Conservation (phyloP, 1,140 invertebrate genomes). For the Bombus superbus region DNA sequence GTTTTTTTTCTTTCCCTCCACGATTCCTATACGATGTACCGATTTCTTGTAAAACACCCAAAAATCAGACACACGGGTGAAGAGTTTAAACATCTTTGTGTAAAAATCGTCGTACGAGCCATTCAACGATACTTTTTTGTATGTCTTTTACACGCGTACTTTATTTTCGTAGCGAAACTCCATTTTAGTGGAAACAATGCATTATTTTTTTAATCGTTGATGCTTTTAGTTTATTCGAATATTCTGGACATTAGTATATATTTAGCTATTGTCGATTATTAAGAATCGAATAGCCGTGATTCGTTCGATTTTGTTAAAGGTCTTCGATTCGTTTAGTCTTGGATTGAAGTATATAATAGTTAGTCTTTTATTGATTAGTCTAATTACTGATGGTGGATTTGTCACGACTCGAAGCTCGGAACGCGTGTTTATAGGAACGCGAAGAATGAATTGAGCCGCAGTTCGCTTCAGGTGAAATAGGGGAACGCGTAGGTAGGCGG, state of each 20-base stretch:
- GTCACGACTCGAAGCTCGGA: not conserved
- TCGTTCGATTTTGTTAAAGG: not conserved
- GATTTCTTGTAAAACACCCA: slow-evolving; percentile 70
- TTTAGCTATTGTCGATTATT: not conserved
- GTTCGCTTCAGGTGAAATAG: slow-evolving; percentile 42
- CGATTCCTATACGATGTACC: slow-evolving; percentile 22
- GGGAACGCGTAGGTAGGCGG: slow-evolving; percentile 36
- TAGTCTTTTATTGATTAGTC: too few species aligned
- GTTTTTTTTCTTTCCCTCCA: slow-evolving; percentile 67
- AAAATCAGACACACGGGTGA: slow-evolving; percentile 61
- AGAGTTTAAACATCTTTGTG: slow-evolving; percentile 63
- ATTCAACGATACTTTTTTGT: slow-evolving; percentile 48
- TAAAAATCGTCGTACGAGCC: slow-evolving; percentile 30
- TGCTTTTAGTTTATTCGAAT: not conserved
- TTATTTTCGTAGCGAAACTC: not conserved
- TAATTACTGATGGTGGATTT: not conserved
- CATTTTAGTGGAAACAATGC: not conserved
- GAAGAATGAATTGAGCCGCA: slow-evolving; percentile 44
- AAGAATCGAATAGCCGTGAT: not conserved
- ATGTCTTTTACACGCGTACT: not conserved
- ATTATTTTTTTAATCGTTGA: not conserved
- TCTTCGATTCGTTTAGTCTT: not conserved
- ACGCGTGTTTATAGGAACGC: not conserved
- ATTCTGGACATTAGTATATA: not conserved
- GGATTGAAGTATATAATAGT: not conserved